Percentiles rank a stretch among this genome's conserved stretches.
These are phyloP conservation scores for rat (Rattus norvegicus) DNA, from an alignment of 2,113 vertebrate species.

Conservation along the genomic window DNA sequence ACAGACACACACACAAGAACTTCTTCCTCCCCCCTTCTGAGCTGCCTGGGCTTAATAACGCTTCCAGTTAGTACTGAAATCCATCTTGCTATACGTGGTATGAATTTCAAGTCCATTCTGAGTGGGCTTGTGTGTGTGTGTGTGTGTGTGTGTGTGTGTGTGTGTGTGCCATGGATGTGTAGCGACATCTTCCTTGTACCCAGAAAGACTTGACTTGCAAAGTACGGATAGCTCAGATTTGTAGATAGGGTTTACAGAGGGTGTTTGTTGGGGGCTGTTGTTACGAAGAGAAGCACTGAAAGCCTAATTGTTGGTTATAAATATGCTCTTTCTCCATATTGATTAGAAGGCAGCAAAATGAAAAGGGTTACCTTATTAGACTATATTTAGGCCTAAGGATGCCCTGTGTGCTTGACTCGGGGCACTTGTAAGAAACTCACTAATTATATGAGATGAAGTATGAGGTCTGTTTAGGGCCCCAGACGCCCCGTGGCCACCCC, in stretches of 20 bases:
- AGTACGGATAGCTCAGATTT: background rate
- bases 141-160: no score
- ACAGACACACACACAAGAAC: conserved; percentile 2
- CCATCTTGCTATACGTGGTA: background rate
- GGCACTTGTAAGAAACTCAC: conserved; percentile 16
- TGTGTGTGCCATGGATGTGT: background rate
- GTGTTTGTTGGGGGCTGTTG: background rate
- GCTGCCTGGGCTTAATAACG: background rate
- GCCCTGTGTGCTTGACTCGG: background rate
- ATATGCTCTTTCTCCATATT: conserved; percentile 59
- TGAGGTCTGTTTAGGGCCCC: background rate
- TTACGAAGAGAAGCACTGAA: background rate
- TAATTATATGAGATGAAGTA: conserved; percentile 43
- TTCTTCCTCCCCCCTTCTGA: background rate
- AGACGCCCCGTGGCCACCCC: background rate
- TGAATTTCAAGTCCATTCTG: background rate
- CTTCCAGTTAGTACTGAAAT: background rate
- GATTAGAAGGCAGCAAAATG: conserved; percentile 53
- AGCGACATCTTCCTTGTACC: background rate
- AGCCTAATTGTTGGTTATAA: conserved; percentile 68
- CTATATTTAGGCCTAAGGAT: conserved; percentile 41
- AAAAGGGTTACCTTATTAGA: conserved; percentile 62
- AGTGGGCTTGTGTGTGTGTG: background rate
- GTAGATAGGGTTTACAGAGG: background rate
- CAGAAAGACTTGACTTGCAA: background rate